A percentile compares a stretch with the other conserved stretches of the same genome.
phyloP scores from a whole-genome alignment of 2,113 vertebrate species.

The Pampusana beccarii region DNA sequence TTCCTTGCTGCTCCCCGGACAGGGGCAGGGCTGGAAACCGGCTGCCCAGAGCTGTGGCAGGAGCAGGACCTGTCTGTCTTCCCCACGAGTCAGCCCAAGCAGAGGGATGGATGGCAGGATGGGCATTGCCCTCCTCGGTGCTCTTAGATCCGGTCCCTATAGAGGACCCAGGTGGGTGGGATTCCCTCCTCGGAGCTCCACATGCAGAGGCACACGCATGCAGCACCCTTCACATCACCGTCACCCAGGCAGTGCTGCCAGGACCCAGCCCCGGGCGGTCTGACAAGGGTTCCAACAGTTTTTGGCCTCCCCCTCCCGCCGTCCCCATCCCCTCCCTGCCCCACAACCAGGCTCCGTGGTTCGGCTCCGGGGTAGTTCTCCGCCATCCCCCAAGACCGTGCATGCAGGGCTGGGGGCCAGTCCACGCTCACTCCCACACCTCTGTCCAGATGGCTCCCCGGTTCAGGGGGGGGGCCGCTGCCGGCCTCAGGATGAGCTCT shows the following conservation, averaged over 20 bases:
- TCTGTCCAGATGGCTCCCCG: constrained; percentile 86
- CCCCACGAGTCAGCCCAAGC: background rate
- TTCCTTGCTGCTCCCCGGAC: background rate
- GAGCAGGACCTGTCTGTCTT: background rate
- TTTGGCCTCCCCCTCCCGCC: background rate
- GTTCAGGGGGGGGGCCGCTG: constrained; percentile 70
- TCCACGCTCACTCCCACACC: constrained; percentile 83
- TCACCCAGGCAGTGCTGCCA: constrained; percentile 19
- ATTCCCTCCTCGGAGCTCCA: background rate
- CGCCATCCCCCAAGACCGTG: background rate
- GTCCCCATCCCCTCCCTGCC: background rate
- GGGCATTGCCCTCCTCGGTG: background rate
- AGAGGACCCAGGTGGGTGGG: fast-evolving
- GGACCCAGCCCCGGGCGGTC: constrained; percentile 46
- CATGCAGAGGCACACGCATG: constrained; percentile 47
- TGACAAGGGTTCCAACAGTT: background rate
- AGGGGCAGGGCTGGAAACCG: background rate
- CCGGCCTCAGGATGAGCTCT: constrained; percentile 86
- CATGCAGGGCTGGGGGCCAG: constrained; percentile 25
- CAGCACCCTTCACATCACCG: background rate
- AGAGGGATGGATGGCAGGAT: background rate
- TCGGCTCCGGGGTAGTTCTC: background rate
- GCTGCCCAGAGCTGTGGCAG: background rate
- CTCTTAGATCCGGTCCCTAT: background rate
- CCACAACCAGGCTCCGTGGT: background rate